These are phyloP conservation scores for Leucosticte australis DNA, from an alignment of 2,113 vertebrate species.

Conservation along the genomic window DNA sequence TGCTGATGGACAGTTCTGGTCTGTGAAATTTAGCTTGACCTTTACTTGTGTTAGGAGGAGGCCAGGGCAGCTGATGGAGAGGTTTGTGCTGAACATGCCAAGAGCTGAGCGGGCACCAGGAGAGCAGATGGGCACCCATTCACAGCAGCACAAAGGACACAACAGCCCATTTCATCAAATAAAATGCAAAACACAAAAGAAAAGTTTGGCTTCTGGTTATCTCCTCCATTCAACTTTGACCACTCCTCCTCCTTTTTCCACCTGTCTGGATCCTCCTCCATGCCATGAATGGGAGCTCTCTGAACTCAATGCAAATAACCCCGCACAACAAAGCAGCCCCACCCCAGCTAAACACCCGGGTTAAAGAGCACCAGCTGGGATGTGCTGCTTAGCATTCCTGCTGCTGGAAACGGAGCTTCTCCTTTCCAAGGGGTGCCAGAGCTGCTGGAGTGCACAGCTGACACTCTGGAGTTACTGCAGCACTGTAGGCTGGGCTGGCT, in stretches of 20 bases:
- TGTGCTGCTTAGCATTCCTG: background rate
- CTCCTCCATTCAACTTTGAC: constrained; percentile 3
- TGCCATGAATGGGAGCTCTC: background rate
- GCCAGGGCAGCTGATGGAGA: constrained; percentile 4
- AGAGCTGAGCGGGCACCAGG: constrained; percentile 33
- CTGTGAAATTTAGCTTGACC: background rate
- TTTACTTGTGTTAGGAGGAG: constrained; percentile 26
- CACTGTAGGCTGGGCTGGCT: background rate
- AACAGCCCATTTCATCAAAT: background rate
- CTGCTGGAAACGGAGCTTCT: background rate
- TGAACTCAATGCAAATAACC: constrained; percentile 1
- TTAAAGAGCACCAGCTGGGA: constrained; percentile 47
- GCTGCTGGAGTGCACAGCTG: background rate
- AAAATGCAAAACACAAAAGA: background rate
- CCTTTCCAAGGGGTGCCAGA: background rate
- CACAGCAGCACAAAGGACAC: constrained; percentile 62
- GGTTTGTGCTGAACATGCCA: background rate
- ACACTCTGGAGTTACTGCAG: background rate
- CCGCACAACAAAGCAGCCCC: background rate
- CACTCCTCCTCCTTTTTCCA: constrained; percentile 49
- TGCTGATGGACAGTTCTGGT: background rate
- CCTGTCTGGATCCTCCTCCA: constrained; percentile 27
- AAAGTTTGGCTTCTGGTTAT: constrained; percentile 42
- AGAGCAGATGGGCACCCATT: constrained; percentile 74
- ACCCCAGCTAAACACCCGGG: background rate